These are phyloP conservation scores for Tryphoninae sp. DNA, from an alignment of 2,888 invertebrate species.

Conservation along the genomic window DNA sequence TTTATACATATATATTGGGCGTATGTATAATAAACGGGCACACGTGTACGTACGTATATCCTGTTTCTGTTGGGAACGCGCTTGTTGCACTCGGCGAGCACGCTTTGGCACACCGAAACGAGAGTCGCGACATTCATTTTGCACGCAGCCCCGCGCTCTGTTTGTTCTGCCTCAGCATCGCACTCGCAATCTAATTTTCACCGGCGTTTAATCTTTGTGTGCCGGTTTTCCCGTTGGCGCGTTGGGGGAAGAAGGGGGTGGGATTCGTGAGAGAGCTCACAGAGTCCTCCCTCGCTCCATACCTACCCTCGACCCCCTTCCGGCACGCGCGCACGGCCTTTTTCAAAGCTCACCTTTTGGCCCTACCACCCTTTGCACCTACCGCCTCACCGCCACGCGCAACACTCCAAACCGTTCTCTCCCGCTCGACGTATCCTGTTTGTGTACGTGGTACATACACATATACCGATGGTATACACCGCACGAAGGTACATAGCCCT, in stretches of 20 bases:
- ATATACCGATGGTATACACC: slow-evolving; percentile 6
- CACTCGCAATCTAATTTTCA: slow-evolving; percentile 78
- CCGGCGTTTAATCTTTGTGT: slow-evolving; percentile 77
- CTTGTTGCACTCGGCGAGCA: slow-evolving; percentile 58
- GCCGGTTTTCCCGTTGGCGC: slow-evolving; percentile 58
- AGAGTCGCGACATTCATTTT: slow-evolving; percentile 62
- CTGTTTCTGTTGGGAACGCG: slow-evolving; percentile 37
- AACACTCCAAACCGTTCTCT: slow-evolving; percentile 28
- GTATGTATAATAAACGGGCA: slow-evolving; percentile 17
- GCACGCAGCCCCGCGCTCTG: slow-evolving; percentile 60
- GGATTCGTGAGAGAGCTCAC: slow-evolving; percentile 49
- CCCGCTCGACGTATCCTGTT: slow-evolving; percentile 27
- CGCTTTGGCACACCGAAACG: slow-evolving; percentile 59
- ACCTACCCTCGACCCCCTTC: slow-evolving; percentile 15
- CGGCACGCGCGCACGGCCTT: slow-evolving; percentile 72
- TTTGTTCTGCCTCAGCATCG: slow-evolving; percentile 68
- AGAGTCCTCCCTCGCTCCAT: slow-evolving; percentile 23
- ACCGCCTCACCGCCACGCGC: slow-evolving; percentile 45
- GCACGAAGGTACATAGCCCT: slow-evolving; percentile 3
- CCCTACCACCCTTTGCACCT: slow-evolving; percentile 52
- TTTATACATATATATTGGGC: slow-evolving; percentile 9
- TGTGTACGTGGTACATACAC: slow-evolving; percentile 7
- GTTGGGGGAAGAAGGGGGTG: slow-evolving; percentile 34
- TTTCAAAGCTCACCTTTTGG: slow-evolving; percentile 69
- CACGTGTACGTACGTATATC: slow-evolving; percentile 28